A percentile compares a stretch with the other conserved stretches of the same genome.
phyloP scores from a whole-genome alignment of 2,797 vertebrate species.

The Falco concolor region DNA sequence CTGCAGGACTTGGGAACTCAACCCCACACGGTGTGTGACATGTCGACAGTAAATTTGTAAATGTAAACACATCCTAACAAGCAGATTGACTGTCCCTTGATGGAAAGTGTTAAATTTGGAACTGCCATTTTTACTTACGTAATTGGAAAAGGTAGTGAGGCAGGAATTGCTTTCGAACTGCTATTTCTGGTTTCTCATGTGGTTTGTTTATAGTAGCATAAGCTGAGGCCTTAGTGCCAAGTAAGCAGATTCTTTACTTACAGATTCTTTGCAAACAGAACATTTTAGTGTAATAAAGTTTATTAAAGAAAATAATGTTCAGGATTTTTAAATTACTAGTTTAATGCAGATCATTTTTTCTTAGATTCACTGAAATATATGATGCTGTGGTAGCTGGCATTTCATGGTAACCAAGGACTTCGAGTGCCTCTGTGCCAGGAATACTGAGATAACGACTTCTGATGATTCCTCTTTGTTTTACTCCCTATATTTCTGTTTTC shows the following conservation, averaged over 20 bases:
- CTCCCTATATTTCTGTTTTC: background rate
- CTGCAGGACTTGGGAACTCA: background rate
- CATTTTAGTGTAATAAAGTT: background rate
- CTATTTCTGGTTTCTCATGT: rapidly evolving
- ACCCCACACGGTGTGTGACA: rapidly evolving
- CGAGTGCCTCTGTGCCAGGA: background rate
- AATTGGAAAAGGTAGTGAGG: background rate
- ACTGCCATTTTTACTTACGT: background rate
- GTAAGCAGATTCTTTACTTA: background rate
- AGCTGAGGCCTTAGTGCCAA: background rate
- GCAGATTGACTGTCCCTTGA: background rate
- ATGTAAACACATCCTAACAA: background rate
- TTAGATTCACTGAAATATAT: background rate
- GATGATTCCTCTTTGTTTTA: background rate
- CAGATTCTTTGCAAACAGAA: background rate
- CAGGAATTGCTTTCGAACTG: background rate
- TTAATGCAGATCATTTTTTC: background rate
- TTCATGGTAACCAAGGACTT: background rate
- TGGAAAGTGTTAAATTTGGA: background rate
- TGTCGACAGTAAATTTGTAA: background rate
- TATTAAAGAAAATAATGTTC: background rate
- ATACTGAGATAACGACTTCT: background rate
- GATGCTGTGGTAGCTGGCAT: background rate
- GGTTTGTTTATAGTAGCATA: rapidly evolving
- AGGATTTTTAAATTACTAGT: background rate